Percentiles rank a stretch among this genome's conserved stretches.
These are phyloP conservation scores for Corydoras maculifer DNA, from an alignment of 2,113 vertebrate genomes.

Conservation along the genomic window DNA sequence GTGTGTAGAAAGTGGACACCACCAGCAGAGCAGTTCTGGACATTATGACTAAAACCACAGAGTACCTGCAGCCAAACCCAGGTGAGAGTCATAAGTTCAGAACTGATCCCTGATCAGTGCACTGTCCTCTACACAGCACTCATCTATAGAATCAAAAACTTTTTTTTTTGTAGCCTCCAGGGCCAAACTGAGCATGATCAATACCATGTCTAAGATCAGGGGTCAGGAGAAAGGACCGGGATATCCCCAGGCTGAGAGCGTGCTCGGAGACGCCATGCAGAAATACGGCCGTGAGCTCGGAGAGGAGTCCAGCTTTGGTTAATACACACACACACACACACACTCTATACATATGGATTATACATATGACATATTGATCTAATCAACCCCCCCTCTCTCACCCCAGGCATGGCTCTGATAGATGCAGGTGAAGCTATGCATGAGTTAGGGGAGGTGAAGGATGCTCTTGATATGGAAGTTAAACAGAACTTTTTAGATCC, in stretches of 20 bases:
- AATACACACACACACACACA: not conserved
- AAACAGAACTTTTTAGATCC: slow-evolving; percentile 98
- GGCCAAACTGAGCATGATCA: slow-evolving; percentile 94
- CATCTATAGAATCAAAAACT: no score
- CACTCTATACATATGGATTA: no score
- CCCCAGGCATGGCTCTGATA: slow-evolving; percentile 68
- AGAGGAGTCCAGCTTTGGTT: slow-evolving; percentile 91
- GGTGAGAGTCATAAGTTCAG: slow-evolving; percentile 9
- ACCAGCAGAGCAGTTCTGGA: slow-evolving; percentile 42
- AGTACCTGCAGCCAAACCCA: slow-evolving; percentile 41
- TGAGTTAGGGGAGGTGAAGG: slow-evolving; percentile 90
- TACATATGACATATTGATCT: no score
- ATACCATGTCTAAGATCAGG: slow-evolving; percentile 97
- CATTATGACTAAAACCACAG: slow-evolving; percentile 42
- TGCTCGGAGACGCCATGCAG: slow-evolving; percentile 88
- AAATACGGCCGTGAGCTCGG: slow-evolving; percentile 88
- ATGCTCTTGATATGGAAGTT: slow-evolving; percentile 74
- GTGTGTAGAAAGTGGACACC: slow-evolving; percentile 38
- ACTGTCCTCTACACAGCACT: no score
- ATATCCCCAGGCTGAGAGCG: slow-evolving; percentile 85
- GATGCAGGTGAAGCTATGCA: slow-evolving; percentile 87
- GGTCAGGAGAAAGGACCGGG: slow-evolving; percentile 92
- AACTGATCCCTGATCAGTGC: no score
- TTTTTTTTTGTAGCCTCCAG: slow-evolving; percentile 73
- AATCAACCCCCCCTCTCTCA: not conserved